Percentiles rank a stretch among this genome's conserved stretches.
These are phyloP conservation scores for Podocnemis expansa DNA, from an alignment of 2,113 vertebrate genomes.

Conservation along the genomic window DNA sequence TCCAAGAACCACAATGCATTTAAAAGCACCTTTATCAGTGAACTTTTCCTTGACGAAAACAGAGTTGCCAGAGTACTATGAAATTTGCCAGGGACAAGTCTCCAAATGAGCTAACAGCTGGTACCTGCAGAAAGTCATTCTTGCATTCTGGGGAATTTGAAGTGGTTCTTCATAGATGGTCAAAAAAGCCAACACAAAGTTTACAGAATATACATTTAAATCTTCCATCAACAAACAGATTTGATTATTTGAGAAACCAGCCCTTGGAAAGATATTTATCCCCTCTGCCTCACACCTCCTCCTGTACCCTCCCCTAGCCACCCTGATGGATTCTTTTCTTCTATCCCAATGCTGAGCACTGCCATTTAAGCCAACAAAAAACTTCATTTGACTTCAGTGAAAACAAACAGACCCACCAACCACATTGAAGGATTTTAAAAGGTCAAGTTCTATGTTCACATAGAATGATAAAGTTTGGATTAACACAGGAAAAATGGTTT, in stretches of 20 bases:
- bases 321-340: neutral
- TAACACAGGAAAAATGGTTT: neutral
- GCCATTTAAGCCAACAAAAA: conserved; percentile 19
- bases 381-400: conserved; percentile 44
- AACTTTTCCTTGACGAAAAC: neutral
- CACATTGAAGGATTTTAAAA: neutral
- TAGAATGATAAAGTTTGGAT: neutral
- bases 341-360: neutral
- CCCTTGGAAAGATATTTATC: neutral
- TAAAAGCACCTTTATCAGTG: neutral
- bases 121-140: neutral
- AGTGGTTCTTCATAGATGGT: neutral
- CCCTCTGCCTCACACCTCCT: neutral
- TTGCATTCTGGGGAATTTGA: neutral
- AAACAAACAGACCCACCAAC: neutral
- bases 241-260: neutral
- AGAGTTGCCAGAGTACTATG: neutral
- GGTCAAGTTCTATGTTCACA: conserved; percentile 7
- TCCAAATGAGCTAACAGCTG: neutral
- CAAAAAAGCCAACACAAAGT: neutral
- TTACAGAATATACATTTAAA: neutral
- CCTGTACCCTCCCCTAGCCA: neutral
- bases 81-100: neutral
- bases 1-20: neutral
- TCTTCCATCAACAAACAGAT: neutral